Base-by-base conservation (phyloP, 2,888 invertebrate species). In the Sinhomidia bicolor region DNA sequence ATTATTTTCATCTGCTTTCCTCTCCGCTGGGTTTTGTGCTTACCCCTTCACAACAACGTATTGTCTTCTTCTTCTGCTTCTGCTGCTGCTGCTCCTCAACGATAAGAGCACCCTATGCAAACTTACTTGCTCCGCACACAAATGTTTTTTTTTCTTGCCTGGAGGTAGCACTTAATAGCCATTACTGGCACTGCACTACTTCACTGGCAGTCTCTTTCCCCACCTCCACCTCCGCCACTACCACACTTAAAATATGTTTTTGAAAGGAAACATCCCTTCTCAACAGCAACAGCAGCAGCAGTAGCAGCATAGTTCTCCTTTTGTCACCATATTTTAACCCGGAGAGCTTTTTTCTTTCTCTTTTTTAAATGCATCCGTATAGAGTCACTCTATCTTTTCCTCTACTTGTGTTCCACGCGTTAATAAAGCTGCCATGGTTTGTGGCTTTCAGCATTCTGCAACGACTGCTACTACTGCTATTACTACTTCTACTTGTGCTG, bases 161-260 rank as follows among this genome's bases (percentile, higher is more conserved):
- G 51, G 9, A 83, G 83, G 57, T 74, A 83, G 71, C 71, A 83
- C 74, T 83, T 83, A 74, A 83, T 51, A 83, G 83, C 83, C 60
- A 83, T 83, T 83, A 83, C 83, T 71, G 57, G 57, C 74, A 83
- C 83, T 82, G 68, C n/a, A n/a, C n/a, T n/a, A n/a, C 68, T 82
- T 68, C 80, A 60, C 62, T 26, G 65, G 17, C 80, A 47, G 32
- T 82, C 78, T 32, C 57, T 29, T 32, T 71, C 71, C 17, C 29
- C 10, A 3, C 10, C 12, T 62, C 60, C 9, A 23, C 17, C 12
- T 41, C 10, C 51, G 20, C 29, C 47, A 9, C 41, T n/a, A 17
- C 51, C 17, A 51, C 51, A 51, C 51, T 71, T 71, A 26, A 26
- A 74, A 74, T 51, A 74, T 47, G 47, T 26, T 74, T 51, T 74